A percentile compares a stretch with the other conserved stretches of the same genome.
Evolutionary conservation across 1,140 invertebrate genomes (phyloP).

Genomic region (Elysia chlorotica): DNA sequence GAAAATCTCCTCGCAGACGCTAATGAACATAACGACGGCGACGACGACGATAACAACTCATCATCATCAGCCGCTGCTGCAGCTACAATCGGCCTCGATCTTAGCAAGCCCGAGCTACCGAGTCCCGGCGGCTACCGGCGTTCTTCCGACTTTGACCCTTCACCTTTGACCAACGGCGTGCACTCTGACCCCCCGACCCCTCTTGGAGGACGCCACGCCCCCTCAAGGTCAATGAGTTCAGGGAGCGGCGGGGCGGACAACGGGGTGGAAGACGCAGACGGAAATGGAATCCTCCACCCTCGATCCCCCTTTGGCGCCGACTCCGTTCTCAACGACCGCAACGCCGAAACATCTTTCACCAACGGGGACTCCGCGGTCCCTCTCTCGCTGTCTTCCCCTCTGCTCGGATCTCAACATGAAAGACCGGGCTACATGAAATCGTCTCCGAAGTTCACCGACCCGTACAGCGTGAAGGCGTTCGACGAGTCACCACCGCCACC

Average conservation of each 20-base stretch:
- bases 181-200: too few relatives aligned
- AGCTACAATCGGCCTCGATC: conserved; percentile 3
- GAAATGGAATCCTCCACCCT: neutral
- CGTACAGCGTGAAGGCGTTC: neutral
- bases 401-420: neutral
- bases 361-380: neutral
- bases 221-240: too few relatives aligned
- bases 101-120: conserved; percentile 4
- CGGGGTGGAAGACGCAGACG: neutral
- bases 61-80: neutral
- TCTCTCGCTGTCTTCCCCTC: neutral
- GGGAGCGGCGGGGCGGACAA: too few relatives aligned
- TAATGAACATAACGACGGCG: too few relatives aligned
- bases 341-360: neutral
- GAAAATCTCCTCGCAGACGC: too few relatives aligned
- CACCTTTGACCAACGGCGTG: neutral
- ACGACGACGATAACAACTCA: neutral
- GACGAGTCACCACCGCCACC: neutral
- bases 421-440: conserved; percentile 20
- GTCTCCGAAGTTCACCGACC: neutral
- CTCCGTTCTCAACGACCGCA: neutral
- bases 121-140: neutral
- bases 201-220: too few relatives aligned
- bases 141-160: neutral
- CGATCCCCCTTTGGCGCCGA: neutral